These are phyloP conservation scores for Scophthalmus maximus DNA, from an alignment of 2,113 vertebrate genomes.

Conservation along the genomic window DNA sequence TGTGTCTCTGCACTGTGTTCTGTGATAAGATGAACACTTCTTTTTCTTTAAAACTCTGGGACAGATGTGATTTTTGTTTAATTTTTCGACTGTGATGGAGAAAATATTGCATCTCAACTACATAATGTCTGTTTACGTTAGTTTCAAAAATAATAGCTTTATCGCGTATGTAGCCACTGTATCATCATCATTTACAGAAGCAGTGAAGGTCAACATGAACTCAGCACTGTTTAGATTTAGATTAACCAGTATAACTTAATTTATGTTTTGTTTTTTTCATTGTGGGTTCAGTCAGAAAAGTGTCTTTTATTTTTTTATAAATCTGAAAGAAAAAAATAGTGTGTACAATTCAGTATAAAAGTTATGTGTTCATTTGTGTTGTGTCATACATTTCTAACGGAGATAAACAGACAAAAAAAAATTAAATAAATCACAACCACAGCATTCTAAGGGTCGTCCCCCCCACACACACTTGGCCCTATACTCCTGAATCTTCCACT, in stretches of 20 bases:
- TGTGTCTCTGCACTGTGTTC: constrained; percentile 12
- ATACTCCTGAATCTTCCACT: no score
- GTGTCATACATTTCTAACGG: neutral
- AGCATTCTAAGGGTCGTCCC: neutral
- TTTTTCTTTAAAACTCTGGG: neutral
- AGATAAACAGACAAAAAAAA: no score
- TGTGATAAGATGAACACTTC: no score
- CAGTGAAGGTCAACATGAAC: no score
- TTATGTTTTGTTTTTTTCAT: constrained; percentile 19
- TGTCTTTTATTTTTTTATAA: constrained; percentile 68
- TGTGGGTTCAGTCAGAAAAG: neutral
- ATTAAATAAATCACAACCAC: neutral
- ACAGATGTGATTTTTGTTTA: neutral
- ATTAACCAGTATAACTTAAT: no score
- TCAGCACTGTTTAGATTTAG: neutral
- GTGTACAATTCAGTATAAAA: constrained; percentile 41
- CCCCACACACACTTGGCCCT: no score
- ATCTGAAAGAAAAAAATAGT: neutral
- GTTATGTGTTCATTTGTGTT: neutral
- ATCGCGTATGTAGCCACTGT: constrained; percentile 2
- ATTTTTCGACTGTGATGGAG: no score
- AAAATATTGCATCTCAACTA: no score
- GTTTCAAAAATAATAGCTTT: no score
- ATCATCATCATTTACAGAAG: no score
- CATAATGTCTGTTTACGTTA: no score